Conservation (phyloP, 2,888 invertebrate genomes). For the Anticlea derivata region DNA sequence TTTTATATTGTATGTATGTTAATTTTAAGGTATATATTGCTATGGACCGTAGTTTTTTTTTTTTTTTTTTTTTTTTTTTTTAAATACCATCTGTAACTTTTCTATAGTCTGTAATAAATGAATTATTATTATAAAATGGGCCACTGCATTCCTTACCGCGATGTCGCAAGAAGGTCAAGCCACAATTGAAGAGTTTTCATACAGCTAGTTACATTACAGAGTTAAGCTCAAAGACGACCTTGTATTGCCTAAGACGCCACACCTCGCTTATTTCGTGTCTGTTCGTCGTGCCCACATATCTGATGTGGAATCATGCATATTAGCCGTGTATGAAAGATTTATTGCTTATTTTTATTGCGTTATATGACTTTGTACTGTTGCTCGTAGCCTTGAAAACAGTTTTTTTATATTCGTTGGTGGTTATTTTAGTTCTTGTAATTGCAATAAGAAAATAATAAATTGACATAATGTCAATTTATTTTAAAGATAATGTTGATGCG, state of each 20-base stretch:
- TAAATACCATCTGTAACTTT: too few relatives aligned
- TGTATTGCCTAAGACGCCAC: conserved; percentile 11
- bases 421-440: too few relatives aligned
- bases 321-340: background rate
- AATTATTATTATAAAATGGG: conserved; percentile 8
- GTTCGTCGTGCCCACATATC: background rate
- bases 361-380: conserved; percentile 24
- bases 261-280: conserved; percentile 3
- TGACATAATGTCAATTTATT: too few relatives aligned
- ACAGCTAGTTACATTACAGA: conserved; percentile 3
- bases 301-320: background rate
- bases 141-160: background rate
- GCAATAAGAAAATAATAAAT: too few relatives aligned
- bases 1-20: too few relatives aligned
- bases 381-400: conserved; percentile 27
- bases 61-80: too few relatives aligned
- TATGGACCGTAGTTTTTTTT: too few relatives aligned
- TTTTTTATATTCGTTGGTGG: too few relatives aligned
- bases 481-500: too few relatives aligned
- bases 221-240: conserved; percentile 14
- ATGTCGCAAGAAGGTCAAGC: conserved; percentile 8
- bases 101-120: too few relatives aligned
- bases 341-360: conserved; percentile 4
- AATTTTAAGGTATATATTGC: too few relatives aligned
- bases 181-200: background rate